Evolutionary conservation across 1,140 invertebrate species (phyloP).

Genomic region (Lucilia sericata): DNA sequence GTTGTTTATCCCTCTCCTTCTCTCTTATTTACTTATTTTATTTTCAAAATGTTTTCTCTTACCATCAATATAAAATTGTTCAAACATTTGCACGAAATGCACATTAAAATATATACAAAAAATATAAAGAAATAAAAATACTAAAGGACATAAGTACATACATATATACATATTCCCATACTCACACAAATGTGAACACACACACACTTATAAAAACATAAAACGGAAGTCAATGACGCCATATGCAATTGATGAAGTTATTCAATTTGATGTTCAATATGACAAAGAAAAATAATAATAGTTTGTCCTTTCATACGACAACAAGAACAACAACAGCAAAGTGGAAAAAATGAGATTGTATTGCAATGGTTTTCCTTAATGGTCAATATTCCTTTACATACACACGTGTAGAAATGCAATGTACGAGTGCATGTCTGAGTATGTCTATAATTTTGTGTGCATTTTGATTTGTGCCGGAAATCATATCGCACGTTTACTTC

Average conservation of each 20-base stretch:
- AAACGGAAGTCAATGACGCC: constrained; percentile 30
- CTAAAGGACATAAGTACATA: not conserved
- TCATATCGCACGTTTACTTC: not conserved
- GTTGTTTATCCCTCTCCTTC: not conserved
- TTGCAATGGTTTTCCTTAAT: constrained; percentile 6
- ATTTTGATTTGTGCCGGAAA: not conserved
- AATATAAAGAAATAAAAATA: not conserved
- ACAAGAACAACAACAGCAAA: not conserved
- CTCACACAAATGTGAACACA: not conserved
- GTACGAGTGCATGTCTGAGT: not conserved
- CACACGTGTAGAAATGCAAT: not conserved
- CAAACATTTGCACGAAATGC: constrained; percentile 36
- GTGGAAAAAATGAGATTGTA: not conserved
- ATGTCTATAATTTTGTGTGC: not conserved
- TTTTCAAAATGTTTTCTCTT: not conserved
- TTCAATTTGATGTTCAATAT: constrained; percentile 35
- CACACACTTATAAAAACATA: not conserved
- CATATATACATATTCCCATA: not conserved
- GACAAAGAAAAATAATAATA: not conserved
- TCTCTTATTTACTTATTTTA: not conserved
- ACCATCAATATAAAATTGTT: constrained; percentile 36
- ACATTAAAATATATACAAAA: constrained; percentile 31
- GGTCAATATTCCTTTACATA: not conserved
- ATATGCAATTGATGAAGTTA: constrained; percentile 37
- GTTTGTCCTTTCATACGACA: not conserved